Conservation (phyloP, 1,140 invertebrate species). For the Gryon sp. region DNA sequence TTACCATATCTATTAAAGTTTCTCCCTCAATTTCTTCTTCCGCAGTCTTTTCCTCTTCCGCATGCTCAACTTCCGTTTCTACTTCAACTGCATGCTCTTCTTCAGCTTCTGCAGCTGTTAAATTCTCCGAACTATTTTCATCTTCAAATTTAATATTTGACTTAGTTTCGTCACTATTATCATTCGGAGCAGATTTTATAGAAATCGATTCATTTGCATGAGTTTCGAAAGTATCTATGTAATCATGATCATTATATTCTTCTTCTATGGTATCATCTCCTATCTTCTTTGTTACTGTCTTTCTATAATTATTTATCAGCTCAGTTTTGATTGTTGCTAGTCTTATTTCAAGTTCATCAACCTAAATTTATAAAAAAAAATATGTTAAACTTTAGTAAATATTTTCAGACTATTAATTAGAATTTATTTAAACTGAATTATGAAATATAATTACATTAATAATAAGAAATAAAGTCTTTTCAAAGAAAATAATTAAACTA, state of each 20-base stretch:
- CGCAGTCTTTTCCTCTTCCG: too few relatives aligned
- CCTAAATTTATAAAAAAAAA: slow-evolving; percentile 69
- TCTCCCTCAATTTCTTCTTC: slow-evolving; percentile 21
- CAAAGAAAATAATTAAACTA: too few relatives aligned
- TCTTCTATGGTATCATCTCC: slow-evolving; percentile 61
- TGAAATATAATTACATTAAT: too few relatives aligned
- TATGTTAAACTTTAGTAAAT: too few relatives aligned
- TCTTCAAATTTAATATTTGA: too few relatives aligned
- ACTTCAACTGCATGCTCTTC: background rate
- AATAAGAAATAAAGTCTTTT: too few relatives aligned
- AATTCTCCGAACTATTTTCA: background rate
- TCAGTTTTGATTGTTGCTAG: slow-evolving; percentile 78
- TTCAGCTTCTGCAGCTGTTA: background rate
- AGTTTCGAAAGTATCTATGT: slow-evolving; percentile 71
- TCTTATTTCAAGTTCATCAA: slow-evolving; percentile 81
- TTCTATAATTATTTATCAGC: slow-evolving; percentile 76
- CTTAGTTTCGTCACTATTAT: too few relatives aligned
- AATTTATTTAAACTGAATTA: too few relatives aligned
- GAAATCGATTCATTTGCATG: slow-evolving; percentile 24
- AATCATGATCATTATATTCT: slow-evolving; percentile 77
- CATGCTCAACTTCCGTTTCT: slow-evolving; percentile 1
- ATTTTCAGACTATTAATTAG: too few relatives aligned
- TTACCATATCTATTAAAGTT: slow-evolving; percentile 25
- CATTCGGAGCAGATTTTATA: background rate
- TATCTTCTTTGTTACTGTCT: slow-evolving; percentile 71